phyloP scores from a whole-genome alignment of 2,797 vertebrate genomes.

The Cyclopterus lumpus region DNA sequence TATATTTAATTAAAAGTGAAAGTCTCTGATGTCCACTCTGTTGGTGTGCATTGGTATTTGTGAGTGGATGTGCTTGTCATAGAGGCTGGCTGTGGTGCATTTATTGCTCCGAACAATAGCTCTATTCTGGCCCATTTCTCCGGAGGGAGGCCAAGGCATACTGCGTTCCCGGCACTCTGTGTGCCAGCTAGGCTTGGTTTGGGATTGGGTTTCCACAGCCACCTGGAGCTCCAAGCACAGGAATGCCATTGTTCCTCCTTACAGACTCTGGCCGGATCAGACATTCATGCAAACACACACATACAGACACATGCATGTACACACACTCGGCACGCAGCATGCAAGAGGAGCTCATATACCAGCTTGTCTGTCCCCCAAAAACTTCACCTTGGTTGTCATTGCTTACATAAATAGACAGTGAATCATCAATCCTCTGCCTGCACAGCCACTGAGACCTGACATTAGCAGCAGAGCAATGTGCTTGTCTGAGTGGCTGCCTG shows the following conservation, averaged over 20 bases:
- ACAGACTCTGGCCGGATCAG: slow-evolving; percentile 71
- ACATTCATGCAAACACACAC: slow-evolving; percentile 49
- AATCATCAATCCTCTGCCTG: slow-evolving; percentile 8
- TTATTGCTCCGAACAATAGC: slow-evolving; percentile 83
- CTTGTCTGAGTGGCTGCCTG: neutral
- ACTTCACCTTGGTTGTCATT: slow-evolving; percentile 36
- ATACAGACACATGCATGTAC: slow-evolving; percentile 30
- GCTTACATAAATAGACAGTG: slow-evolving; percentile 27
- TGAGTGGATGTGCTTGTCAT: slow-evolving; percentile 51
- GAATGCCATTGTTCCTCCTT: slow-evolving; percentile 86
- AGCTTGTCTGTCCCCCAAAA: slow-evolving; percentile 25
- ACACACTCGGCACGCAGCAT: slow-evolving; percentile 10
- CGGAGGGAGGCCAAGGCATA: slow-evolving; percentile 79
- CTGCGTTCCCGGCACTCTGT: slow-evolving; percentile 72
- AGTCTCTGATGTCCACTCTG: neutral
- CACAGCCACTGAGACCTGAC: slow-evolving; percentile 7
- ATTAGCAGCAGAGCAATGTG: slow-evolving; percentile 21
- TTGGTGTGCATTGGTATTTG: slow-evolving; percentile 33
- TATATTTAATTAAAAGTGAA: slow-evolving; percentile 17
- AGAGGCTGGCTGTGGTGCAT: slow-evolving; percentile 60
- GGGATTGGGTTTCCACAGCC: slow-evolving; percentile 86
- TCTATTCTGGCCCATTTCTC: slow-evolving; percentile 81
- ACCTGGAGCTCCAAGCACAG: slow-evolving; percentile 86
- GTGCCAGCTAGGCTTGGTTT: slow-evolving; percentile 79
- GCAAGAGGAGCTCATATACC: slow-evolving; percentile 28